Conservation (phyloP, 2,113 vertebrate species). For the Rhizomys pruinosus region DNA sequence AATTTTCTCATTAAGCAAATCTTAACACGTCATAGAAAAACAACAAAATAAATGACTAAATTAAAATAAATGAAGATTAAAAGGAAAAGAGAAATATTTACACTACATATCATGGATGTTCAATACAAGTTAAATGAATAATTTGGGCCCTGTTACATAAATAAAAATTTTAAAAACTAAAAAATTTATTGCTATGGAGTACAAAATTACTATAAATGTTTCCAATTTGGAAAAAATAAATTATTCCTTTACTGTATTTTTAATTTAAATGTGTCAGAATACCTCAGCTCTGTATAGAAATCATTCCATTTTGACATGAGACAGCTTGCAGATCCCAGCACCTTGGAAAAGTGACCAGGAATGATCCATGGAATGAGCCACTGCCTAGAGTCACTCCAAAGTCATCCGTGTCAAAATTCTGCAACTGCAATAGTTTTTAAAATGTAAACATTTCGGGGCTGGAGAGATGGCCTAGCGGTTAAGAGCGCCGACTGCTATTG, state of each 20-base stretch:
- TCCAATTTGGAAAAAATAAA: neutral
- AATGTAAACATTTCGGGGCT: conserved; percentile 12
- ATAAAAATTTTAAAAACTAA: conserved; percentile 39
- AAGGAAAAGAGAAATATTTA: neutral
- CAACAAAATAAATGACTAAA: neutral
- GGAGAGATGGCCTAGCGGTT: too few species aligned
- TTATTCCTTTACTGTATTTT: neutral
- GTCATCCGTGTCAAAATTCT: neutral
- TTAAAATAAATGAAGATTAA: neutral
- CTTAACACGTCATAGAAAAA: neutral
- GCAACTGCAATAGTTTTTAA: conserved; percentile 20
- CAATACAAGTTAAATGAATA: conserved; percentile 9
- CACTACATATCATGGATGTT: neutral
- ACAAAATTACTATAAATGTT: too few species aligned
- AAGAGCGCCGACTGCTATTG: too few species aligned
- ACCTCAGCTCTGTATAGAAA: neutral
- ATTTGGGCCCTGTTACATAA: neutral
- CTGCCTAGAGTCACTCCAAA: neutral
- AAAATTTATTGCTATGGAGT: neutral
- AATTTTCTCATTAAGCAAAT: neutral
- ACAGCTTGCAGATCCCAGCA: neutral
- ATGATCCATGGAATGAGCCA: conserved; percentile 18
- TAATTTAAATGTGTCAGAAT: neutral
- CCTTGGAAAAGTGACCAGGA: neutral
- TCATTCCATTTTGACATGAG: conserved; percentile 46